A percentile compares a stretch with the other conserved stretches of the same genome.
phyloP scores from a whole-genome alignment of 2,797 vertebrate genomes.

The Hozukius guyotensis region DNA sequence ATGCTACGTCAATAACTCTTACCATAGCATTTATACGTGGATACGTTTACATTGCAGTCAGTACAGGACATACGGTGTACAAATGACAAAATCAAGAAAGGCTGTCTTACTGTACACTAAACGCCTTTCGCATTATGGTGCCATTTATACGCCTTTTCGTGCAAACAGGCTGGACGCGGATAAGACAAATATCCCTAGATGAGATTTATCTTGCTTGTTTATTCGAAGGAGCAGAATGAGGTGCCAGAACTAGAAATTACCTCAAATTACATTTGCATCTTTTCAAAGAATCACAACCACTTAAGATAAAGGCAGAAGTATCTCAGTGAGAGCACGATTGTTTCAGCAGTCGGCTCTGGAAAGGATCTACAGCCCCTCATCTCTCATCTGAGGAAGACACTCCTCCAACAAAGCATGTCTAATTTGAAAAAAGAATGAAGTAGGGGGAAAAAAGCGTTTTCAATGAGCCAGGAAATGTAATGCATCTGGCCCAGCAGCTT shows the following conservation, averaged over 20 bases:
- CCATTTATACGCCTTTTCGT: too few species aligned
- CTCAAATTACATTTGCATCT: constrained; percentile 47
- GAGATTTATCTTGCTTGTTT: constrained; percentile 20
- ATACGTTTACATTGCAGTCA: too few species aligned
- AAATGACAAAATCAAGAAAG: too few species aligned
- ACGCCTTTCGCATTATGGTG: fast-evolving
- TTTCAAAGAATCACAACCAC: constrained; percentile 37
- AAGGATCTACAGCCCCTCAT: constrained; percentile 57
- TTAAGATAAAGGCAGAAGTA: constrained; percentile 49
- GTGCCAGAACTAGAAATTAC: constrained; percentile 29
- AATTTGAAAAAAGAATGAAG: constrained; percentile 76
- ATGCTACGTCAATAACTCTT: too few species aligned
- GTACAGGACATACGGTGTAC: too few species aligned
- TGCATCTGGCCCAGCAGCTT: constrained; percentile 78
- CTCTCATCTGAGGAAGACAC: constrained; percentile 51
- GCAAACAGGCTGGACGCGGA: background rate
- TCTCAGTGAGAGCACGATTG: constrained; percentile 46
- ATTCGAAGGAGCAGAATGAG: background rate
- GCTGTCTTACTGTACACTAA: too few species aligned
- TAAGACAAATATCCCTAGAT: constrained; percentile 16
- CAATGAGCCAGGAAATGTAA: constrained; percentile 85
- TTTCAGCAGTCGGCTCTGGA: constrained; percentile 51
- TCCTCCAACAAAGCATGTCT: constrained; percentile 77
- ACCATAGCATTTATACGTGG: too few species aligned
- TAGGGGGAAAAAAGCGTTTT: constrained; percentile 52